Evolutionary conservation across 2,888 invertebrate species (phyloP).

Genomic region (Euplexia lucipara): DNA sequence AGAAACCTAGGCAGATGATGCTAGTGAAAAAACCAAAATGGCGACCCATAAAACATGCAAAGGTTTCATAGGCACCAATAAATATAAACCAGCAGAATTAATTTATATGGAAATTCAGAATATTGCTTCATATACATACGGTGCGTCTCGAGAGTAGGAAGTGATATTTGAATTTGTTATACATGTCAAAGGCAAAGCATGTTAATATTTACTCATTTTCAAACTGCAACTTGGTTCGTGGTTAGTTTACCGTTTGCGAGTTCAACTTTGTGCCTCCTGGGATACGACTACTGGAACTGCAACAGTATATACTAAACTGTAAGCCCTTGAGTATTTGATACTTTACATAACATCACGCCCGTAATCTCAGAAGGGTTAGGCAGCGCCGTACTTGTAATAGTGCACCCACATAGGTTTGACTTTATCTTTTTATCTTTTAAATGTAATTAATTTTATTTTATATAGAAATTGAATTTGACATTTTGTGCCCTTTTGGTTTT

Average conservation of each 20-base stretch:
- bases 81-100: neutral
- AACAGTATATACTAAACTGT: neutral
- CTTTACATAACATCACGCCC: too few relatives aligned
- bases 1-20: too few relatives aligned
- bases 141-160: neutral
- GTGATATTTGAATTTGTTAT: conserved; percentile 11
- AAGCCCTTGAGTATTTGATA: neutral
- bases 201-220: conserved; percentile 4
- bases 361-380: too few relatives aligned
- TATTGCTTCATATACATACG: conserved; percentile 5
- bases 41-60: neutral
- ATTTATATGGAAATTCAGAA: conserved; percentile 28
- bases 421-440: too few relatives aligned
- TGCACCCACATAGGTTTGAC: too few relatives aligned
- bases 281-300: neutral
- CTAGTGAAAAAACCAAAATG: too few relatives aligned
- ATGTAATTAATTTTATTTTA: too few relatives aligned
- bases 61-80: neutral
- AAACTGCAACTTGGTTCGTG: neutral
- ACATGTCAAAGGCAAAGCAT: conserved; percentile 2
- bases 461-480: too few relatives aligned
- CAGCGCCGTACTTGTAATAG: too few relatives aligned
- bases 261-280: neutral
- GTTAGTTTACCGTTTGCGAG: neutral
- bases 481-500: too few relatives aligned